Conservation (phyloP, 2,113 vertebrate genomes). For the Actinemys pallida region DNA sequence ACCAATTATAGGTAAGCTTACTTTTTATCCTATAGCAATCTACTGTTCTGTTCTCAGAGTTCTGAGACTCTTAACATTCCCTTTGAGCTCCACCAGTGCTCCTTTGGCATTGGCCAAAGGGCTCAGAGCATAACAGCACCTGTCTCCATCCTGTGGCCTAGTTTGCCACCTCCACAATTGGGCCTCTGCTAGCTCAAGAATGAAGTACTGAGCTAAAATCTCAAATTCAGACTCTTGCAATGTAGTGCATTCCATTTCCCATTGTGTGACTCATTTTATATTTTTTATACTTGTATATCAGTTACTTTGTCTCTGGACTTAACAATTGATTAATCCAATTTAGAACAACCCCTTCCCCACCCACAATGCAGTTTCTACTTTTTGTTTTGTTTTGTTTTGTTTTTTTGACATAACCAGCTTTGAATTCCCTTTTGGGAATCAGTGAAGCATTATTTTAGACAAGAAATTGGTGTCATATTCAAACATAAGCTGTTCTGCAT, state of each 20-base stretch:
- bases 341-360: not conserved
- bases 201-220: not conserved
- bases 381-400: not conserved
- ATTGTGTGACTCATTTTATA: not conserved
- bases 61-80: not conserved
- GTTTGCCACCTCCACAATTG: not conserved
- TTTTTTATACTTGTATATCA: rapidly evolving
- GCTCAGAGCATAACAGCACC: not conserved
- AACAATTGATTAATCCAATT: not conserved
- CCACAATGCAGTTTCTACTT: not conserved
- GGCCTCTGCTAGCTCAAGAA: not conserved
- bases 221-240: not conserved
- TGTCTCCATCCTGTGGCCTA: not conserved
- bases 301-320: not conserved
- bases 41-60: not conserved
- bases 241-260: not conserved
- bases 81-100: not conserved
- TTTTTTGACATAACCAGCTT: not conserved
- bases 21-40: not conserved
- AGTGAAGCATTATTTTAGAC: not conserved
- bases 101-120: not conserved
- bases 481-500: not conserved
- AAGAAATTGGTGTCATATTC: not conserved
- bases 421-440: not conserved
- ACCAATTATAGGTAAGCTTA: not conserved